Base-by-base conservation (phyloP, 2,888 invertebrate genomes). In the Globia sparganii region DNA sequence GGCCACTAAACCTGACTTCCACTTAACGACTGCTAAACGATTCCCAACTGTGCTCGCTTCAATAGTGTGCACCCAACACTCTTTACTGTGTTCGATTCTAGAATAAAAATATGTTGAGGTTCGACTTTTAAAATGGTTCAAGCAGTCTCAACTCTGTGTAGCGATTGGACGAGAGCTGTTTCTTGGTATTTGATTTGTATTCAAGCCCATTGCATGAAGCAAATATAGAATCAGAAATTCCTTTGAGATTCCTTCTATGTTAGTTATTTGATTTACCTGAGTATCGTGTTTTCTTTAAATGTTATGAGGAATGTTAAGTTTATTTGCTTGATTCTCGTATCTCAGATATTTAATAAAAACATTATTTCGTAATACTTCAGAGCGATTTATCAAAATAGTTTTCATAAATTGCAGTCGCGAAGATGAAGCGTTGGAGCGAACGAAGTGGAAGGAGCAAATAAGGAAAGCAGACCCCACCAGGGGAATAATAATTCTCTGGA, bases 1-100 rank as follows among this genome's bases (percentile, higher is more conserved):
- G 90, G 91, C 89, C 93, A 92, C 92, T 94, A 93, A 94, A 95
- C 92, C 93, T 92, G 91, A 93, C 91, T 92, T 88, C 81, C 90
- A 90, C 90, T 91, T 91, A 92, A 92, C 90, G 91, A 89, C 89
- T 90, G 89, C 90, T 93, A 93, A 93, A 93, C 92, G 92, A 90
- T 92, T 90, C 87, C 83, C 79, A 90, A 87, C 89, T 89, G 87
- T 88, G 88, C 89, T 90, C 88, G 88, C 88, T 90, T 80, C 81
- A 85, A 89, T 87, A 88, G 90, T 84, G 88, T 85, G 87, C 84
- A 83, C 87, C 88, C 85, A 86, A 83, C 86, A 84, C 84, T 87
- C 86, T 88, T 88, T 88, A 91, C 69, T 75, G 76, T 73, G 78
- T 81, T 82, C 81, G 74, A 81, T 75, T 77, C 77, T 58, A 77